phyloP scores from a whole-genome alignment of 2,113 vertebrate genomes.

The Dipodomys ordii region DNA sequence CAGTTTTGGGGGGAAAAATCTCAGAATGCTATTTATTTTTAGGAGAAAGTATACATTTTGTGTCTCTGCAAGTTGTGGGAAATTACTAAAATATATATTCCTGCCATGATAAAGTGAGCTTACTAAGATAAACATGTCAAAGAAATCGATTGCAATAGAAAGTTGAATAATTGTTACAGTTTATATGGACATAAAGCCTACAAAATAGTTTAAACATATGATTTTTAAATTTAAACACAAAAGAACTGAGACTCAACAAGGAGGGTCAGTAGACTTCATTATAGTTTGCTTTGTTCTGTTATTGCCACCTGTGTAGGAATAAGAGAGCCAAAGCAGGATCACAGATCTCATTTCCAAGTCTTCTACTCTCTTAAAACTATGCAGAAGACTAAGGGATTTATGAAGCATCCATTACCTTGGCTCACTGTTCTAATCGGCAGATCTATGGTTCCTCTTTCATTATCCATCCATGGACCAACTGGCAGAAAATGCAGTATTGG shows the following conservation, averaged over 20 bases:
- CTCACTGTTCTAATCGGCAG: background rate
- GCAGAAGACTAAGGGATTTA: background rate
- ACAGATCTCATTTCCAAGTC: background rate
- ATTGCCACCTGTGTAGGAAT: background rate
- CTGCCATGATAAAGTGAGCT: background rate
- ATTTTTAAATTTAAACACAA: background rate
- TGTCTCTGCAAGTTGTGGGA: background rate
- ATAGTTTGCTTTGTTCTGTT: background rate
- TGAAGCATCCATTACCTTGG: background rate
- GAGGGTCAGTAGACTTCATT: background rate
- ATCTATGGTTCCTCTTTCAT: background rate
- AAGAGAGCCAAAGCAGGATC: background rate
- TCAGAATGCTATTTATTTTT: background rate
- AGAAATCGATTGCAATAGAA: background rate
- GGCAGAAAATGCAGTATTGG: background rate
- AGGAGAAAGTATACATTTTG: background rate
- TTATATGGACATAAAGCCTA: background rate
- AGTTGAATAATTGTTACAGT: background rate
- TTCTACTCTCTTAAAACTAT: too few relatives aligned
- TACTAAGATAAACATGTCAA: slow-evolving; percentile 6
- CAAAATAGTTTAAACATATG: background rate
- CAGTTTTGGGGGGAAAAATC: background rate
- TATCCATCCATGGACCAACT: background rate
- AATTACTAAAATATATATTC: slow-evolving; percentile 6
- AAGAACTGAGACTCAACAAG: background rate